Conservation (phyloP, 2,888 invertebrate species). For the Lithophane leautieri region DNA sequence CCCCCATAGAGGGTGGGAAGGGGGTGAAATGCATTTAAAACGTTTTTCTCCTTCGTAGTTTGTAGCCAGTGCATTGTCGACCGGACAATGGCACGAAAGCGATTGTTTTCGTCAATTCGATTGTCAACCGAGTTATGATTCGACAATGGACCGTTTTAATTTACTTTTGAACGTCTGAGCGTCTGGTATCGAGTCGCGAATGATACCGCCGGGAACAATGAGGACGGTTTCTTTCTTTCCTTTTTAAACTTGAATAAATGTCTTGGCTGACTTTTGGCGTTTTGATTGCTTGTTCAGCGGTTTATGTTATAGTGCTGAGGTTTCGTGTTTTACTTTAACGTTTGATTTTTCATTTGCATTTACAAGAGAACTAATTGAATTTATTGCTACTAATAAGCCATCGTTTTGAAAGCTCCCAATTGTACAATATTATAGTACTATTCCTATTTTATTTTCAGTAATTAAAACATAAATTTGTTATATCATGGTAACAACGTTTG, state of each 20-base stretch:
- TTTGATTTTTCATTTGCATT: slow-evolving; percentile 21
- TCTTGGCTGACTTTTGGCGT: slow-evolving; percentile 40
- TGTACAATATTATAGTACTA: slow-evolving; percentile 6
- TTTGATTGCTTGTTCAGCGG: slow-evolving; percentile 53
- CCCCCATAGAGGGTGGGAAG: slow-evolving; percentile 28
- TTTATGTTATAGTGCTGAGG: slow-evolving; percentile 14
- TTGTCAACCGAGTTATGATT: slow-evolving; percentile 68
- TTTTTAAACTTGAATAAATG: slow-evolving; percentile 62
- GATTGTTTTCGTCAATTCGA: slow-evolving; percentile 69
- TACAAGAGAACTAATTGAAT: background rate
- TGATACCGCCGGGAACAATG: slow-evolving; percentile 54
- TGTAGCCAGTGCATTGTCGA: slow-evolving; percentile 65
- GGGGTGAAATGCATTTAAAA: slow-evolving; percentile 67
- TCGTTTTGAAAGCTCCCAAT: background rate
- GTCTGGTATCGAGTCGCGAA: slow-evolving; percentile 52
- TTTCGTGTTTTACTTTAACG: slow-evolving; percentile 17
- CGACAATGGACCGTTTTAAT: slow-evolving; percentile 64
- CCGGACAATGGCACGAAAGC: slow-evolving; percentile 63
- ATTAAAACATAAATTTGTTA: slow-evolving; percentile 38
- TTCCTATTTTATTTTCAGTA: slow-evolving; percentile 19
- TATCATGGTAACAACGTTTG: slow-evolving; percentile 23
- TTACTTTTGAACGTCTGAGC: slow-evolving; percentile 60
- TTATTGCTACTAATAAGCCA: background rate
- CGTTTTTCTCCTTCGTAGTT: slow-evolving; percentile 65
- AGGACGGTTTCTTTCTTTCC: slow-evolving; percentile 25